A percentile compares a stretch with the other conserved stretches of the same genome.
phyloP scores from a whole-genome alignment of 2,888 invertebrate genomes.

The Hermaeophaga mercurialis region DNA sequence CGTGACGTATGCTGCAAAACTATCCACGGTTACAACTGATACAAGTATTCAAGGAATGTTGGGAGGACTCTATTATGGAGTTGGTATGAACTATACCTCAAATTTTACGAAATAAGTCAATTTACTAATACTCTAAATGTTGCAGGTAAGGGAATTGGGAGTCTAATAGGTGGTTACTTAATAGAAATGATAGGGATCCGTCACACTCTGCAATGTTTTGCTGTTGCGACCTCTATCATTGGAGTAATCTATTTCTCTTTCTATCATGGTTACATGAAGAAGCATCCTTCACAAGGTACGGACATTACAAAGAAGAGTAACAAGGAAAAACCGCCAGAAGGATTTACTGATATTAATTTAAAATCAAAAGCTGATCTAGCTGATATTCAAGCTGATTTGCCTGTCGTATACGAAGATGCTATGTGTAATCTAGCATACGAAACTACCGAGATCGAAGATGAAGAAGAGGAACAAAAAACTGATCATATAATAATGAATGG shows the following conservation, averaged over 20 bases:
- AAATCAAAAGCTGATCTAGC: slow-evolving; percentile 37
- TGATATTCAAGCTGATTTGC: slow-evolving; percentile 39
- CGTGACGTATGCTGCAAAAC: slow-evolving; percentile 75
- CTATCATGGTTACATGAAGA: slow-evolving; percentile 68
- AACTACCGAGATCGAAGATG: slow-evolving; percentile 47
- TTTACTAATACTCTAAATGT: slow-evolving; percentile 17
- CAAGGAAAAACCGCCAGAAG: slow-evolving; percentile 43
- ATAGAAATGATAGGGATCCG: slow-evolving; percentile 76
- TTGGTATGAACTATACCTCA: slow-evolving; percentile 60
- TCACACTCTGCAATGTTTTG: slow-evolving; percentile 73
- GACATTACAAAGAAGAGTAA: slow-evolving; percentile 65
- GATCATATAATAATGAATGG: slow-evolving; percentile 21
- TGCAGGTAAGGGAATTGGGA: slow-evolving; percentile 76
- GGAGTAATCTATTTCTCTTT: slow-evolving; percentile 72
- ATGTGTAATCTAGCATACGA: slow-evolving; percentile 51
- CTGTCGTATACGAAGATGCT: slow-evolving; percentile 49
- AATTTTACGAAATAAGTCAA: too few species aligned
- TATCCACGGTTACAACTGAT: slow-evolving; percentile 75
- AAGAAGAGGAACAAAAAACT: slow-evolving; percentile 19
- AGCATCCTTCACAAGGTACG: slow-evolving; percentile 61
- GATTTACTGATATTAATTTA: slow-evolving; percentile 41
- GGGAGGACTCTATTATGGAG: slow-evolving; percentile 81
- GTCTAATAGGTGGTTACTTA: slow-evolving; percentile 75
- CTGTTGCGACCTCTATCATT: slow-evolving; percentile 66
- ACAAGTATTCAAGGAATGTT: slow-evolving; percentile 77